Evolutionary conservation across 2,113 vertebrate species (phyloP), one percentile per base, ranked within the genome.

Genomic region (Calonectris borealis): DNA sequence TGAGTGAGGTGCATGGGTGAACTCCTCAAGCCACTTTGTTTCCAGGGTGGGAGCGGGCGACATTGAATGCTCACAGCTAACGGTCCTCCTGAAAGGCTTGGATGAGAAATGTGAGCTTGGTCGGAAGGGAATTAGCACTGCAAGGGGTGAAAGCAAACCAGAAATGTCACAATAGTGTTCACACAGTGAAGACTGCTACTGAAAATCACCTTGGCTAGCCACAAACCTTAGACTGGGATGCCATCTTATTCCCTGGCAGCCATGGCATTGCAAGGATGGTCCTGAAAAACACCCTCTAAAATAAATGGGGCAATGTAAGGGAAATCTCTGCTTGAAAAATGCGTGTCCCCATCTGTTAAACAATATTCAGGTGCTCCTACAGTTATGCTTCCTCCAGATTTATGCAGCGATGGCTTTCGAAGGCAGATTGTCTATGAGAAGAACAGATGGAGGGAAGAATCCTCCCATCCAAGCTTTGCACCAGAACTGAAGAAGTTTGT

Each of bases 331-430:
- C 83, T 81, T 96, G 79, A 87, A 91, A 95, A 95, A 79, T 64
- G 25, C 72, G 76, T 92, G 58, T 86, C 51, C 86, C 91, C 88
- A 92, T 88, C 93, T 94, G 91, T 87, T 97, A 69, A 95, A 94
- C 87, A 95, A 85, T 83, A 86, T 92, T 96, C 96, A 97, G 94
- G 94, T 97, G 92, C 81, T 84, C 46, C 61, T 80, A 66, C 82
- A 62, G 91, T 97, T 96, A 87, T 5, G 51, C 93, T 96, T 95
- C 89, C 80, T 93, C 95, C 84, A 96, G 96, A 92, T 94, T 95
- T 96, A 96, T 94, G 90, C 94, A 86, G 80, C 9, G 2, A 83
- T 83, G 83, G 70, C 79, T 94, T 91, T 84, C 11, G 6, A 76
- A 93, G 81, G 88, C 77, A 79, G 94, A 97, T 97, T 89, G 85